Percentiles rank a stretch among this genome's conserved stretches.
Evolutionary conservation across 2,113 vertebrate genomes (phyloP).

Genomic region (Oxyura jamaicensis): DNA sequence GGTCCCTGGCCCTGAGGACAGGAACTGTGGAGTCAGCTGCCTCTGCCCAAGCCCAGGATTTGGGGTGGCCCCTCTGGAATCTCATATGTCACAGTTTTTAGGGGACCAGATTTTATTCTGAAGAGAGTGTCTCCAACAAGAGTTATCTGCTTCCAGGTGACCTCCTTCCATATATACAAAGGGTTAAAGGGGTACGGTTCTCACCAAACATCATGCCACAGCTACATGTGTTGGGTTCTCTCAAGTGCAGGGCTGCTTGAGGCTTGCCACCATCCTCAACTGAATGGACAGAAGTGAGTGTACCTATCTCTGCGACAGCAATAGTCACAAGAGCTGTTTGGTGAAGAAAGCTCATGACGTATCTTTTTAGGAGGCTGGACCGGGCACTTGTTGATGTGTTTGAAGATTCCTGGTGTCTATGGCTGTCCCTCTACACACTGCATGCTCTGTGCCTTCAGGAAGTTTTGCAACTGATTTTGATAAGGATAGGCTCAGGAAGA

Average conservation of each 20-base stretch:
- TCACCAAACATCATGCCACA: background rate
- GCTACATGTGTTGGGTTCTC: background rate
- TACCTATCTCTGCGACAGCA: background rate
- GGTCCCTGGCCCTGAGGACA: fast-evolving
- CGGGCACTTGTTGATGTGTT: background rate
- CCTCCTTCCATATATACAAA: fast-evolving
- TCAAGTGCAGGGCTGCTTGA: background rate
- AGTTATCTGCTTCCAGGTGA: background rate
- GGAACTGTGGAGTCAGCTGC: background rate
- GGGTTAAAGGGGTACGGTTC: background rate
- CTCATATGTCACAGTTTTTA: background rate
- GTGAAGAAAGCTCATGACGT: background rate
- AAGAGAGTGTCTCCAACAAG: background rate
- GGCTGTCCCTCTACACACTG: background rate
- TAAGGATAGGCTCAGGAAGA: background rate
- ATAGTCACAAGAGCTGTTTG: background rate
- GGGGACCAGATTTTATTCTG: background rate
- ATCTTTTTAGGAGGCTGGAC: background rate
- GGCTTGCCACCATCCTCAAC: background rate
- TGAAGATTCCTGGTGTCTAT: background rate
- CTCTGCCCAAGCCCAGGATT: background rate
- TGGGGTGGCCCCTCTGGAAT: background rate
- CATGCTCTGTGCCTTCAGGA: background rate
- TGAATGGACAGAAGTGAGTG: background rate
- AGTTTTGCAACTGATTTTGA: fast-evolving